Evolutionary conservation across 92 coral and sea anemone genomes (phyloP), one percentile per base, ranked within the genome.

Genomic region (Siderastrea radians): DNA sequence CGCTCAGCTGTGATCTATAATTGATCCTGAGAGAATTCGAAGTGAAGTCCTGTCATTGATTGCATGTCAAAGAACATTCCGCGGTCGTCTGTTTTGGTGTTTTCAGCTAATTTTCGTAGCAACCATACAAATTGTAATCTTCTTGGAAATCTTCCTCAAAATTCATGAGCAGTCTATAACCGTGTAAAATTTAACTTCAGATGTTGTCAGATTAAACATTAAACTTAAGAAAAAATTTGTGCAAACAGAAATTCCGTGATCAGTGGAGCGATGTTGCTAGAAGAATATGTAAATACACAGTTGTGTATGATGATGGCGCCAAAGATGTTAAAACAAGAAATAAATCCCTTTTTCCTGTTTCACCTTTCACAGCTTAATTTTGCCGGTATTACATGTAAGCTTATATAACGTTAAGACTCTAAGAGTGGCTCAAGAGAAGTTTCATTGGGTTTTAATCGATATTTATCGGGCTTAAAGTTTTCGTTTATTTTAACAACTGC

Each of bases 31-130:
- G 75, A 67, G 73, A 79, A 68, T 65, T 79, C 61, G 49, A 26
- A 79, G 44, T 11, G 53, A 26, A 79, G 44, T 11, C 19, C 49
- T 79, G 84, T 19, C 85, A 57, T 45, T 54, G 50, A 43, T 19
- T 47, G 9, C 69, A 69, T 69, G 77, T n/a, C 86, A 81, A 26
- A 58, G 47, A 44, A 60, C 86, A 82, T 82, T 82, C 86, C 86
- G 17, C 86, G 69, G 86, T 82, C 16, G 86, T 82, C 58, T 70
- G 68, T 57, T 82, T 82, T 47, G 59, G 46, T 82, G 75, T 45
- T 52, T 79, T 45, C 53, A 7, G 60, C 13, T 52, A 51, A 79
- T 53, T 70, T 81, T 82, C 86, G 0, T 45, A 82, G 86, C 77
- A 82, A 82, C 86, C 68, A n/a, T 69, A 5, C 1, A 5, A 43